Percentiles rank a stretch among this genome's conserved stretches.
Conservation (phyloP, 2,113 vertebrate species). For the Syrmaticus mikado region DNA sequence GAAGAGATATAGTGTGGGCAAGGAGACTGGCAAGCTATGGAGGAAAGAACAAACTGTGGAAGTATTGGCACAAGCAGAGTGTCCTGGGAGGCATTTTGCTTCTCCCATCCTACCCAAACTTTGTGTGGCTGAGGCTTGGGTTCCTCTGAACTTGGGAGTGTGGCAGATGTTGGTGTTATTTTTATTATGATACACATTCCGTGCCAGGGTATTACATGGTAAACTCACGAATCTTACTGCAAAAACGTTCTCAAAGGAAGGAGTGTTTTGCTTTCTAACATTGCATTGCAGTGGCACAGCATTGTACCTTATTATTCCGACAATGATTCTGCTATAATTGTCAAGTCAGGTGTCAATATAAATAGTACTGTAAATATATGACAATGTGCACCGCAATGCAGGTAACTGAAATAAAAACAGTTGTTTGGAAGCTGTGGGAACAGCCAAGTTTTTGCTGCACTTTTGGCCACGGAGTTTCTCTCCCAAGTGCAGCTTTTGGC, state of each 20-base stretch:
- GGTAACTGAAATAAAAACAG: background rate
- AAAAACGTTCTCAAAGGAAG: background rate
- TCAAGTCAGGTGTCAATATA: background rate
- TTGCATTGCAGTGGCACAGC: background rate
- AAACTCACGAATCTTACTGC: background rate
- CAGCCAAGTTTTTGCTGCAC: background rate
- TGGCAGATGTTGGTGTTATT: background rate
- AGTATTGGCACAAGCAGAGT: background rate
- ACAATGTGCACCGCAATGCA: background rate
- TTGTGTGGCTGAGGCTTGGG: background rate
- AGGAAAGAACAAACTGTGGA: background rate
- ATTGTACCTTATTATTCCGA: background rate
- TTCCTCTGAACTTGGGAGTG: background rate
- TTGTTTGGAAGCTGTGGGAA: background rate
- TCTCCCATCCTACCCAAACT: background rate
- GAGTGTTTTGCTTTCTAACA: background rate
- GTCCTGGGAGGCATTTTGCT: background rate
- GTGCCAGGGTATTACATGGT: background rate
- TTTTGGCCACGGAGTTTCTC: background rate
- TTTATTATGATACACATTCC: rapidly evolving
- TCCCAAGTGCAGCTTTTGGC: background rate
- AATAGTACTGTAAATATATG: background rate
- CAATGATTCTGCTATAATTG: background rate
- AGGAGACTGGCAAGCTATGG: background rate
- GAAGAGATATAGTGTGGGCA: background rate